A percentile compares a stretch with the other conserved stretches of the same genome.
Conservation (phyloP, 2,797 vertebrate genomes). For the Cossypha niveicapilla region DNA sequence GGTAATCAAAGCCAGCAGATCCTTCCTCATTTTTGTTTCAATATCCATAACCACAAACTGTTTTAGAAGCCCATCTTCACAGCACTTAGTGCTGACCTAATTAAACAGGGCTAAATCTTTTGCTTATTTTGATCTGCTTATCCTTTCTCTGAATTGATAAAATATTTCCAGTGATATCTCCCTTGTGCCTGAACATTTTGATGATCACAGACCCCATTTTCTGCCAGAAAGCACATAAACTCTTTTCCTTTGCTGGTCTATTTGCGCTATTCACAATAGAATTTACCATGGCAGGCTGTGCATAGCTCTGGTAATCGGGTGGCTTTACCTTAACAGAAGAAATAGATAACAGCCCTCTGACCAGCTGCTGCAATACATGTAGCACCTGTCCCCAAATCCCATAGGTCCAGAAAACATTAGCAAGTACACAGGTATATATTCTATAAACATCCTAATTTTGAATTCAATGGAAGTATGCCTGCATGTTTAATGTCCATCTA, state of each 20-base stretch:
- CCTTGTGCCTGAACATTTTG: not conserved
- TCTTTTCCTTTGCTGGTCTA: not conserved
- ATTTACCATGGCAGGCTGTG: not conserved
- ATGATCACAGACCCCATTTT: not conserved
- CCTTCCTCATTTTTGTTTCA: not conserved
- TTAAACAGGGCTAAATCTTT: not conserved
- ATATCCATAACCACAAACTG: not conserved
- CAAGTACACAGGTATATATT: not conserved
- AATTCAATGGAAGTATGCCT: not conserved
- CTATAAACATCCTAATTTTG: not conserved
- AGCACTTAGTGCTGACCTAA: not conserved
- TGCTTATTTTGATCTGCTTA: not conserved
- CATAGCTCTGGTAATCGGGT: not conserved
- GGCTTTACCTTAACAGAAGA: not conserved
- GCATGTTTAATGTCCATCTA: not conserved
- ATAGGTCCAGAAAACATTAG: not conserved
- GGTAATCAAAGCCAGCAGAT: not conserved
- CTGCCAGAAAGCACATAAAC: not conserved
- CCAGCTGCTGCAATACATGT: not conserved
- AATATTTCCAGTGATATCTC: not conserved
- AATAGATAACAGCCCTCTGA: not conserved
- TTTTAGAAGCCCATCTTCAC: not conserved
- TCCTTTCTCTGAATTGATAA: not conserved
- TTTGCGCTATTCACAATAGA: not conserved
- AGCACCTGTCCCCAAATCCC: not conserved